Base-by-base conservation (phyloP, 2,888 invertebrate species). In the Troides aeacus region DNA sequence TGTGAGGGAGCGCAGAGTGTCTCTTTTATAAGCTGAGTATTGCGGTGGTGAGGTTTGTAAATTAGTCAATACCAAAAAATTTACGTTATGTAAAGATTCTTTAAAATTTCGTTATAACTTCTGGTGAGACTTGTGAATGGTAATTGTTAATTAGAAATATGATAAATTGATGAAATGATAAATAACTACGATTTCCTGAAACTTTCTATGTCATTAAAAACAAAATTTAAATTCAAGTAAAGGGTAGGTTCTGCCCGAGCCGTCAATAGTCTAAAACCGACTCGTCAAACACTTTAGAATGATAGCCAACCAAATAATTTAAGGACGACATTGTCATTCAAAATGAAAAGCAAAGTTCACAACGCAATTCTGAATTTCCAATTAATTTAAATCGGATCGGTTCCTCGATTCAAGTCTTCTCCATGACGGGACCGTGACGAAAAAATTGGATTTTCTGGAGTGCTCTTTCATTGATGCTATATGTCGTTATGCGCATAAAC, bases 1-100 rank as follows among this genome's bases (percentile, higher is more conserved):
- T 77, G 78, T 79, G 76, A 77, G 75, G 74, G 74, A 71, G 71
- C 66, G 70, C 70, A 69, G 72, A 81, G 82, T 78, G 78, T 78
- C 82, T 84, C 72, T 71, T 77, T 73, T 72, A 74, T 64, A 69
- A 60, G 78, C 74, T 74, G 74, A 72, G 71, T 72, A 77, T 81
- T 79, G 81, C 78, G 78, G 69, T 73, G 69, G 30, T 30, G 30
- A 30, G 30, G 30, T 30, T 3, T 30, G 30, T 30, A 30, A 30
- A 30, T 2, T 30, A 30, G 30, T 30, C 30, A 30, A 30, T 30
- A 30, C 30, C 3, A 3, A 30, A 30, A 30, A 30, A 30, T 30
- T 30, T 30, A 3, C 30, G 4, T 30, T 30, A 30, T 0, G 30
- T 30, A 30, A 30, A 30, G 5, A 30, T 12, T 46, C 15, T 46